Evolutionary conservation across 2,888 invertebrate species (phyloP).

Genomic region (Empis livida): DNA sequence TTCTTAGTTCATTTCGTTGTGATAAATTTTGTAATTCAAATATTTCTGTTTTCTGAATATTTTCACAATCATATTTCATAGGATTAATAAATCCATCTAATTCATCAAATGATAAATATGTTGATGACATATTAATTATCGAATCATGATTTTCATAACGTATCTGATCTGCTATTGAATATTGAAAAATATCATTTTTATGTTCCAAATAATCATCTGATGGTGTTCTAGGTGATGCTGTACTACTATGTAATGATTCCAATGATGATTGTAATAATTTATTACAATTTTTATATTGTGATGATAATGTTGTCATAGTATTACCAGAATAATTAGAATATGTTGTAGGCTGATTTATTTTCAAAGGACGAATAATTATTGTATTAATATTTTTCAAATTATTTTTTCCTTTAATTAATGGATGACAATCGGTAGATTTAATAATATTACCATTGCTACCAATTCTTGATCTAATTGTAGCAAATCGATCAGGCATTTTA

Average conservation of each 20-base stretch:
- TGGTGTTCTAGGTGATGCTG: constrained; percentile 29
- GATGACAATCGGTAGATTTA: neutral
- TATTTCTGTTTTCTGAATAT: constrained; percentile 14
- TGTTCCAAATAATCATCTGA: constrained; percentile 28
- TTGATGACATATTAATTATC: constrained; percentile 24
- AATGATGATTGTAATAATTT: constrained; percentile 32
- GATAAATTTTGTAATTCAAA: neutral
- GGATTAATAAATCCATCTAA: constrained; percentile 8
- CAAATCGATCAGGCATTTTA: neutral
- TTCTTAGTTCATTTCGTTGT: neutral
- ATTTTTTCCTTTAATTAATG: neutral
- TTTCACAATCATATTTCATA: constrained; percentile 19
- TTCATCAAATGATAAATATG: constrained; percentile 10
- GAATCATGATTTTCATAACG: constrained; percentile 21
- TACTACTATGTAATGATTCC: constrained; percentile 33
- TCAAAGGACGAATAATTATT: neutral
- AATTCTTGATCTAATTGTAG: neutral
- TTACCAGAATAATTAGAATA: constrained; percentile 12
- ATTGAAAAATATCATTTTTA: constrained; percentile 31
- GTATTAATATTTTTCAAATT: constrained; percentile 1
- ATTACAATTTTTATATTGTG: constrained; percentile 26
- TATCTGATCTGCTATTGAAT: constrained; percentile 31
- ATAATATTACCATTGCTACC: neutral
- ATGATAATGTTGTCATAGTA: constrained; percentile 19
- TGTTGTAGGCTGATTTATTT: neutral